Conservation (phyloP, 2,888 invertebrate species). For the Acronicta leporina region DNA sequence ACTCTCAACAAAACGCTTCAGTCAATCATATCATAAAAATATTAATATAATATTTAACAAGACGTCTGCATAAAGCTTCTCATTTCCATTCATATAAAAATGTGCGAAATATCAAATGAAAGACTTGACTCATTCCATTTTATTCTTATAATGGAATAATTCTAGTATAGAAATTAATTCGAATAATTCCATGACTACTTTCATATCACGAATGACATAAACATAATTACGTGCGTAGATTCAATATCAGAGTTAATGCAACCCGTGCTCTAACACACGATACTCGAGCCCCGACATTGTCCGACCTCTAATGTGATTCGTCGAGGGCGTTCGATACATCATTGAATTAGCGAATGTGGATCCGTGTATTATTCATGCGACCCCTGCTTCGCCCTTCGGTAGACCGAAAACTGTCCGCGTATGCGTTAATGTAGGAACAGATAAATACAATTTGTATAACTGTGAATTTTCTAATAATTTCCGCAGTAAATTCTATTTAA, state of each 20-base stretch:
- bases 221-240: conserved; percentile 15
- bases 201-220: conserved; percentile 6
- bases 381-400: conserved; percentile 13
- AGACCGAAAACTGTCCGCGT: neutral
- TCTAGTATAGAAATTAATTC: conserved; percentile 1
- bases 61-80: neutral
- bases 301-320: conserved; percentile 20
- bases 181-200: neutral
- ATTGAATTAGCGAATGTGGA: conserved; percentile 50
- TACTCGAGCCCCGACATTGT: conserved; percentile 13
- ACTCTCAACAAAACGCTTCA: neutral
- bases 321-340: conserved; percentile 37
- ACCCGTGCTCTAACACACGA: conserved; percentile 1
- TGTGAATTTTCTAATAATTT: neutral
- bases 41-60: neutral
- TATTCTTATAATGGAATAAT: neutral
- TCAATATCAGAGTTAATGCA: conserved; percentile 5
- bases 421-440: conserved; percentile 15
- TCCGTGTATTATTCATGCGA: conserved; percentile 46
- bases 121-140: conserved; percentile 6
- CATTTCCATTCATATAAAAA: neutral
- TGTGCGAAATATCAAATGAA: neutral
- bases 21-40: neutral
- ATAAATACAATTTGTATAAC: conserved; percentile 3
- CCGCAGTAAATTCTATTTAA: too few relatives aligned